These are phyloP conservation scores for Drosophila helvetica DNA, from an alignment of 2,888 invertebrate genomes.

Conservation along the genomic window DNA sequence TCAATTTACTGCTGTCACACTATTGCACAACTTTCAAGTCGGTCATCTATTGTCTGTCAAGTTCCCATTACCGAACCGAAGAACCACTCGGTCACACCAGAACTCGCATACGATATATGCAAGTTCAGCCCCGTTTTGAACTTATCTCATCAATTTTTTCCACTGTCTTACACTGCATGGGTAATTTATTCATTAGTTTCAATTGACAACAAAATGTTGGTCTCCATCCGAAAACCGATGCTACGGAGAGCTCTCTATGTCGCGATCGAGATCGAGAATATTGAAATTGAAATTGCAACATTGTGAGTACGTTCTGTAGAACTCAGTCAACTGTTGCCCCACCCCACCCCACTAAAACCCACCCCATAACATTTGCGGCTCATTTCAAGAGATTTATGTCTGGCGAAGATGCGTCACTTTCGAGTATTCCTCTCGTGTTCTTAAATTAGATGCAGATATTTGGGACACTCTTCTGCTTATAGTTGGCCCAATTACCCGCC, in stretches of 20 bases:
- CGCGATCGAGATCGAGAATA: constrained; percentile 25
- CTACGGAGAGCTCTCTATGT: neutral
- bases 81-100: constrained; percentile 6
- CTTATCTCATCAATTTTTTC: constrained; percentile 64
- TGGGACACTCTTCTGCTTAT: constrained; percentile 18
- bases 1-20: constrained; percentile 25
- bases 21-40: constrained; percentile 39
- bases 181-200: constrained; percentile 71
- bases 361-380: constrained; percentile 30
- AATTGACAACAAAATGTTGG: constrained; percentile 63
- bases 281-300: constrained; percentile 35
- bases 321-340: neutral
- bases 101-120: neutral
- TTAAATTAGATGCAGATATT: constrained; percentile 55
- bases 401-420: constrained; percentile 31
- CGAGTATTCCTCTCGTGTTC: constrained; percentile 9
- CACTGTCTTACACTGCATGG: constrained; percentile 31
- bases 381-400: constrained; percentile 47
- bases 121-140: constrained; percentile 87
- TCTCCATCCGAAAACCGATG: constrained; percentile 15
- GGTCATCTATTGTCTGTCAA: constrained; percentile 26
- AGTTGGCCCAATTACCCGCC: constrained; percentile 22
- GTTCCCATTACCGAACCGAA: constrained; percentile 19
- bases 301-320: neutral
- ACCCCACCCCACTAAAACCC: too few species aligned